Conservation (phyloP, 2,797 vertebrate species). For the Gallirallus australis region DNA sequence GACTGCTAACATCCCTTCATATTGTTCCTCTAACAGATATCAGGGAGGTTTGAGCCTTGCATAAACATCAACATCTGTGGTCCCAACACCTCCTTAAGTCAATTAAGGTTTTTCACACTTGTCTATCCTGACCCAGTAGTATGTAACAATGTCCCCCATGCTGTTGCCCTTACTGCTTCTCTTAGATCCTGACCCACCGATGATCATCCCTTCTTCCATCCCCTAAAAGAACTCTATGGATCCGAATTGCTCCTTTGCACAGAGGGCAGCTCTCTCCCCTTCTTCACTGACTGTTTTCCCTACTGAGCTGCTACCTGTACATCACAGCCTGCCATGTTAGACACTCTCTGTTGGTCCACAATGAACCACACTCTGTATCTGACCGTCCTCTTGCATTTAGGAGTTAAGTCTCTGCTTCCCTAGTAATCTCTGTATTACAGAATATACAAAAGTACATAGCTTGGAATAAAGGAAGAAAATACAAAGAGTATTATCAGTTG, state of each 20-base stretch:
- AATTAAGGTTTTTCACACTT: neutral
- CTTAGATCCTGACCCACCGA: neutral
- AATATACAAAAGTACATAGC: too few species aligned
- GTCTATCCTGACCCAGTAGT: neutral
- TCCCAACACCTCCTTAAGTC: neutral
- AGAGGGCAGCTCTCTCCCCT: neutral
- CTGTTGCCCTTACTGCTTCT: neutral
- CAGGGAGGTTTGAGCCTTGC: neutral
- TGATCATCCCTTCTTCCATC: fast-evolving
- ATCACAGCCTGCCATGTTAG: neutral
- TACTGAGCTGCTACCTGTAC: neutral
- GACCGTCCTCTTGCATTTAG: neutral
- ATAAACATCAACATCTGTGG: neutral
- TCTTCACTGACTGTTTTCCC: neutral
- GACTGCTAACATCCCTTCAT: neutral
- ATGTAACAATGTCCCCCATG: neutral
- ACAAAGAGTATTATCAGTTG: neutral
- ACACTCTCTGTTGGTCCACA: neutral
- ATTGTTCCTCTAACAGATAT: neutral
- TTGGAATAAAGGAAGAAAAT: too few species aligned
- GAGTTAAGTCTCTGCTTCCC: neutral
- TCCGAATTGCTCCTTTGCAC: neutral
- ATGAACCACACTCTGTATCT: neutral
- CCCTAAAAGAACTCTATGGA: neutral
- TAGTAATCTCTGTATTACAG: too few species aligned